Conservation (phyloP, 2,797 vertebrate genomes). For the Distichodus sexfasciatus region DNA sequence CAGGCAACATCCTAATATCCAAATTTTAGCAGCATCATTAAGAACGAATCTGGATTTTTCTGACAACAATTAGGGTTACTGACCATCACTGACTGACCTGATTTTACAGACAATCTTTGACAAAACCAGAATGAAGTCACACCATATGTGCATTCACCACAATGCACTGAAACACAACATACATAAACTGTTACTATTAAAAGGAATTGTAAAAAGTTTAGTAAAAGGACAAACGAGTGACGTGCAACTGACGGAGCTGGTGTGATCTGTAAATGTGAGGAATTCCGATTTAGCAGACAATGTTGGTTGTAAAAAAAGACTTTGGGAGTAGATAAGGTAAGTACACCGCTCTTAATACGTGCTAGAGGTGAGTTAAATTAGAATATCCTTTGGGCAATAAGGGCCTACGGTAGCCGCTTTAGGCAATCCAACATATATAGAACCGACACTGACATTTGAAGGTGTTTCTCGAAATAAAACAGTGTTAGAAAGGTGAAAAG, state of each 20-base stretch:
- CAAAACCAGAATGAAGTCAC: too few species aligned
- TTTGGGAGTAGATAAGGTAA: not conserved
- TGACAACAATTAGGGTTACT: too few species aligned
- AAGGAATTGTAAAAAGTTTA: not conserved
- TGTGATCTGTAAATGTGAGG: not conserved
- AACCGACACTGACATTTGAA: constrained; percentile 28
- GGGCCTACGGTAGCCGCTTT: constrained; percentile 44
- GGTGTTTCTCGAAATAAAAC: constrained; percentile 34
- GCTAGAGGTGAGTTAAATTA: constrained; percentile 18
- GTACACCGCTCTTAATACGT: constrained; percentile 6
- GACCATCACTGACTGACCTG: too few species aligned
- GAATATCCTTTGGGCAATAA: constrained; percentile 34
- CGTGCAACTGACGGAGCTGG: not conserved
- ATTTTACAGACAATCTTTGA: too few species aligned
- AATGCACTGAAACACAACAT: not conserved
- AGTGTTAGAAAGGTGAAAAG: constrained; percentile 42
- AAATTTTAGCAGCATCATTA: too few species aligned
- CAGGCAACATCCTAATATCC: too few species aligned
- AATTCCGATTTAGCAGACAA: not conserved
- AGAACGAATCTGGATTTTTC: too few species aligned
- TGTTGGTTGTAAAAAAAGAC: not conserved
- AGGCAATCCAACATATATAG: constrained; percentile 43
- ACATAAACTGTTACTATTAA: not conserved
- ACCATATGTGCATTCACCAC: not conserved
- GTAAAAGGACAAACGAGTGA: not conserved